Conservation (phyloP, 2,888 invertebrate genomes). For the Germaria angustata region DNA sequence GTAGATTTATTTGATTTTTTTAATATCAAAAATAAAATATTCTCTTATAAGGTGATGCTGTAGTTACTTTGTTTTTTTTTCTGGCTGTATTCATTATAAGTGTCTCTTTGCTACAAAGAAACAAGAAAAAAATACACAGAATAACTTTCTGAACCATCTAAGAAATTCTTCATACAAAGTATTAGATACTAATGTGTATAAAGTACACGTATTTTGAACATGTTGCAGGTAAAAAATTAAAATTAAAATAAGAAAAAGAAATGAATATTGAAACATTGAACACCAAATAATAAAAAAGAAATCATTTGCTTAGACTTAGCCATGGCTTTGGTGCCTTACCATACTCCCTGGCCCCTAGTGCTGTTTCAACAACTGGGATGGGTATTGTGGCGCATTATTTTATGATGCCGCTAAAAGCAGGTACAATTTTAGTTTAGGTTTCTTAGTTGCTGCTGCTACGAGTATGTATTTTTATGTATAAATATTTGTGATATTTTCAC, state of each 20-base stretch:
- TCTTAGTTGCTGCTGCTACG: neutral
- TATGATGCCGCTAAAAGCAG: conserved; percentile 64
- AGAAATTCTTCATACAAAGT: conserved; percentile 12
- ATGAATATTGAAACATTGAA: conserved; percentile 48
- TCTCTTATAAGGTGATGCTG: conserved; percentile 22
- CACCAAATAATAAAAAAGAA: conserved; percentile 22
- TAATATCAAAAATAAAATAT: conserved; percentile 18
- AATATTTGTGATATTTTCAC: conserved; percentile 15
- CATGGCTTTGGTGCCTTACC: conserved; percentile 10
- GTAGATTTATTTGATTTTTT: conserved; percentile 23
- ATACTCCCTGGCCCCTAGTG: neutral
- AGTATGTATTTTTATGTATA: neutral
- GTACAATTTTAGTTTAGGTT: conserved; percentile 57
- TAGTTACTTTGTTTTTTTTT: too few relatives aligned
- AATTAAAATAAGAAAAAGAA: conserved; percentile 19
- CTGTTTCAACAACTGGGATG: neutral
- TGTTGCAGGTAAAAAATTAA: conserved; percentile 43
- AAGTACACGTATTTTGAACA: conserved; percentile 19
- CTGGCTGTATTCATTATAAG: neutral
- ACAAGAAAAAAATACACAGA: neutral
- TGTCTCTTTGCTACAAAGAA: conserved; percentile 16
- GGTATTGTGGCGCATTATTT: conserved; percentile 17
- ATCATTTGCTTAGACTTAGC: conserved; percentile 43
- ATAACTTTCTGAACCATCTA: neutral
- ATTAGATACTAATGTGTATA: conserved; percentile 21